Evolutionary conservation across 2,888 invertebrate genomes (phyloP).

Genomic region (Patella depressa): DNA sequence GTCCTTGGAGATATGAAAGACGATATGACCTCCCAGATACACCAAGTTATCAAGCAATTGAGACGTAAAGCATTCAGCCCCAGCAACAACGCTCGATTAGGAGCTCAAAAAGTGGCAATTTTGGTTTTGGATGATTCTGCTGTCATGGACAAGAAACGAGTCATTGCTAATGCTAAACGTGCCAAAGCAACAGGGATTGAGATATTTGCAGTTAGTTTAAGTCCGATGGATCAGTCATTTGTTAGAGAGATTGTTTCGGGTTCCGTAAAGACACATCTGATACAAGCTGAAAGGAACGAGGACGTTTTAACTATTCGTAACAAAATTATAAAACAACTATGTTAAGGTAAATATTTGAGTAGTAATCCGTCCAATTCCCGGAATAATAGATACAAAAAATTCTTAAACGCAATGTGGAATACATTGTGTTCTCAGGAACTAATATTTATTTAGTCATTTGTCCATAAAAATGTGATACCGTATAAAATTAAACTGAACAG

Average conservation of each 20-base stretch:
- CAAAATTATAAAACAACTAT: neutral
- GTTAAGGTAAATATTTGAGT: neutral
- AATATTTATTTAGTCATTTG: too few relatives aligned
- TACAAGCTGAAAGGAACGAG: neutral
- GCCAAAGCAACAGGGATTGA: conserved; percentile 17
- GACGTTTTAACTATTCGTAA: neutral
- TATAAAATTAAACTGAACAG: too few relatives aligned
- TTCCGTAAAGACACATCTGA: neutral
- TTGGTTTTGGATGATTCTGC: conserved; percentile 19
- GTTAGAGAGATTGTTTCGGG: neutral
- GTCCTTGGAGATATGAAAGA: neutral
- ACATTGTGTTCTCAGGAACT: too few relatives aligned
- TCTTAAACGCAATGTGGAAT: too few relatives aligned
- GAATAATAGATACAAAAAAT: too few relatives aligned
- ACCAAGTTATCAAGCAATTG: neutral
- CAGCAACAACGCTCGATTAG: neutral
- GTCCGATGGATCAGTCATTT: neutral
- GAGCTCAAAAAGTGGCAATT: neutral
- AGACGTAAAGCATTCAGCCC: neutral
- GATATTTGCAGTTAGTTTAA: conserved; percentile 20
- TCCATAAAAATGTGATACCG: too few relatives aligned
- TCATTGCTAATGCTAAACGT: conserved; percentile 17
- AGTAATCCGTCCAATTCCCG: too few relatives aligned
- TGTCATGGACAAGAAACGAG: neutral
- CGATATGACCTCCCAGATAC: neutral